Evolutionary conservation across 2,797 vertebrate genomes (phyloP), one percentile per base, ranked within the genome.

Genomic region (Phoebastria nigripes): DNA sequence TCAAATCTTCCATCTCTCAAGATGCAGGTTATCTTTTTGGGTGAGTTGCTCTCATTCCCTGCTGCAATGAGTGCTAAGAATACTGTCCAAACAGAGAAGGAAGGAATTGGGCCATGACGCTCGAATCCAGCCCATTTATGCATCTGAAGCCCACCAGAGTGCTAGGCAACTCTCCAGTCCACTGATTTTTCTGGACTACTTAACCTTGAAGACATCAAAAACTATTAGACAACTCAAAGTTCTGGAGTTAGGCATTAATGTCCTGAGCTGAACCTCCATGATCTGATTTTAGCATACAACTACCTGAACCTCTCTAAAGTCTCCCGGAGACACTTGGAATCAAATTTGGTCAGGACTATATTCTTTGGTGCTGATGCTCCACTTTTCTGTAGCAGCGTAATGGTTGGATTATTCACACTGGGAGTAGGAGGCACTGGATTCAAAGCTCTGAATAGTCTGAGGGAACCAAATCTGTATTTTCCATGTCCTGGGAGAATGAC

Each of bases 351-450:
- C 58, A 78, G 56, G 31, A 62, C 42, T 86, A 4, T 39, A 44
- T 52, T 82, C 54, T 12, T 63, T 44, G 49, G 25, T 87, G 66
- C 54, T 85, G 67, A 59, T 79, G 85, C 41, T 62, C 85, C 67
- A 65, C 49, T 87, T 79, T 76, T 49, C 35, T 67, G 41, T 46
- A 71, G n/a, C 62, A 89, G 56, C 4, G 2, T 65, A 87, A 78
- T 61, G 17, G 49, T 3, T 84, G 25, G n/a, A 93, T 94, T 96
- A 87, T 73, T 94, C 94, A 90, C 52, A 2, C 26, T 35, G 14
- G 41, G 66, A 94, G 90, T 69, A 84, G 92, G 82, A 94, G 84
- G 87, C 78, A 84, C 56, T 91, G 54, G 70, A 89, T 93, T 89
- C 74, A 91, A 89, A 94, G 70, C 74, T 94, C 84, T 74, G 73